phyloP scores from a whole-genome alignment of 2,113 vertebrate species.

The Callipepla californica region DNA sequence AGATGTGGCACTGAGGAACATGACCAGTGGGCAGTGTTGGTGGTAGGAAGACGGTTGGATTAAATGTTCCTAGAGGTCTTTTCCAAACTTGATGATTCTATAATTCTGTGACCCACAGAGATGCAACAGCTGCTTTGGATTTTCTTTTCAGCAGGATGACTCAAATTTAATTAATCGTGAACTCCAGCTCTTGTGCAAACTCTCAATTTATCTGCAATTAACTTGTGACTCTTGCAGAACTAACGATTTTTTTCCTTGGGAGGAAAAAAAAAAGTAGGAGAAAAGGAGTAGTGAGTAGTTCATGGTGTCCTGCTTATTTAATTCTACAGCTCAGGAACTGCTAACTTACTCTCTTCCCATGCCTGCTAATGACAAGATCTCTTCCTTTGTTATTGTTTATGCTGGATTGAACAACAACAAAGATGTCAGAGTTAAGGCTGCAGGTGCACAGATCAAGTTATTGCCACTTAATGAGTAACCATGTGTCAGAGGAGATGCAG shows the following conservation, averaged over 20 bases:
- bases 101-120: background rate
- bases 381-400: background rate
- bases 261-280: rapidly evolving
- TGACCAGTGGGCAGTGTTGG: no score
- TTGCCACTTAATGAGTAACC: background rate
- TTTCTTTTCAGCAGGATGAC: background rate
- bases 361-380: background rate
- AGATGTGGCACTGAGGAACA: no score
- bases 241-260: background rate
- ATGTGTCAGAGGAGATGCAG: background rate
- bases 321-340: background rate
- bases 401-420: background rate
- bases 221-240: background rate
- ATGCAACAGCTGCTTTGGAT: background rate
- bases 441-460: background rate
- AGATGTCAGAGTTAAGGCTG: background rate
- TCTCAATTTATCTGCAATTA: constrained; percentile 41
- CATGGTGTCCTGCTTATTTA: background rate
- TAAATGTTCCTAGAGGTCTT: no score
- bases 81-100: no score
- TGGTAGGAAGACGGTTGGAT: no score
- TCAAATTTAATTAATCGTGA: constrained; percentile 5
- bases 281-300: background rate
- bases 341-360: background rate
- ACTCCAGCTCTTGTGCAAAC: background rate